Percentiles rank a stretch among this genome's conserved stretches.
Conservation (phyloP, 2,888 invertebrate genomes). For the Caenorhabditis panamensis region DNA sequence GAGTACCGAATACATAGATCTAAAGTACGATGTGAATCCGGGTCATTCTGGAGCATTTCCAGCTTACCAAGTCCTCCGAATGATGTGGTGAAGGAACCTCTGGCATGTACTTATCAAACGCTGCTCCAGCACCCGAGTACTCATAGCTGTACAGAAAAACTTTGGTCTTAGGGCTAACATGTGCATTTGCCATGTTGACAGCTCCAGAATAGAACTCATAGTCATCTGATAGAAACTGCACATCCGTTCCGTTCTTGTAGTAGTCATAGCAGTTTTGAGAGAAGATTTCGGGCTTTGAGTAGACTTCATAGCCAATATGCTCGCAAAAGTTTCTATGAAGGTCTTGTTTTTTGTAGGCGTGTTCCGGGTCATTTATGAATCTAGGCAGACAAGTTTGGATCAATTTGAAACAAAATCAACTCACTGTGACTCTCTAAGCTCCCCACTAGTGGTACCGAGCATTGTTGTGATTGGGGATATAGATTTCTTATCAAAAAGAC, state of each 20-base stretch:
- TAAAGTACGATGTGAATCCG: slow-evolving; percentile 9
- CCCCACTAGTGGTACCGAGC: slow-evolving; percentile 41
- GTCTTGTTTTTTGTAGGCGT: neutral
- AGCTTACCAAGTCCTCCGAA: slow-evolving; percentile 60
- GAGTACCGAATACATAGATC: slow-evolving; percentile 64
- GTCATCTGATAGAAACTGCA: slow-evolving; percentile 45
- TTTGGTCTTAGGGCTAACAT: slow-evolving; percentile 19
- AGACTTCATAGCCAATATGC: slow-evolving; percentile 36
- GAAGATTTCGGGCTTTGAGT: slow-evolving; percentile 19
- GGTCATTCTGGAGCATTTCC: too few species aligned
- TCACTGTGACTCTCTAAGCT: slow-evolving; percentile 17
- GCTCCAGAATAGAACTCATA: slow-evolving; percentile 40
- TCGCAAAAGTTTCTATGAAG: slow-evolving; percentile 35
- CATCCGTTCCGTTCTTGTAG: slow-evolving; percentile 13
- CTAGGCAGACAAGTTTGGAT: slow-evolving; percentile 13
- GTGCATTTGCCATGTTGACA: slow-evolving; percentile 19
- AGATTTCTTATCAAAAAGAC: neutral
- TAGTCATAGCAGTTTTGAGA: slow-evolving; percentile 2
- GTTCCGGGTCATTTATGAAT: slow-evolving; percentile 16
- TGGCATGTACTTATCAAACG: slow-evolving; percentile 48
- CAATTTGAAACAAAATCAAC: neutral
- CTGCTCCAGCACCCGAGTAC: slow-evolving; percentile 54
- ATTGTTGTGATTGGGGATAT: slow-evolving; percentile 32
- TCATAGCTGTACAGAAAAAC: slow-evolving; percentile 53
- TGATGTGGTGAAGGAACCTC: slow-evolving; percentile 53